Evolutionary conservation across 2,888 invertebrate species (phyloP).

Genomic region (Coleophora deauratella): DNA sequence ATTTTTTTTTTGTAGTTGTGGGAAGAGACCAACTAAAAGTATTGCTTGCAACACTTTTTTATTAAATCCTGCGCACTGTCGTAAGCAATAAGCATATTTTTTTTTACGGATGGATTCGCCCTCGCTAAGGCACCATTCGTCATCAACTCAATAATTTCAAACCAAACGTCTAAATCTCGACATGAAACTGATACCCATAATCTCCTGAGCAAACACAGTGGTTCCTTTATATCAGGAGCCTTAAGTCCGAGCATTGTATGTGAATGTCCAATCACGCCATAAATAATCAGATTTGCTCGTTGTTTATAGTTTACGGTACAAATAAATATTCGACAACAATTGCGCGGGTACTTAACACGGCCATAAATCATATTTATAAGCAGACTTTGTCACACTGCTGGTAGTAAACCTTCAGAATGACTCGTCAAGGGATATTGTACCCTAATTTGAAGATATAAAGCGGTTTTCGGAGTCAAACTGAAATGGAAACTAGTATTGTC

Average conservation of each 20-base stretch:
- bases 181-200: no score
- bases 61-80: no score
- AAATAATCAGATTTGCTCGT: conserved; percentile 71
- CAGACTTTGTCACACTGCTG: conserved; percentile 65
- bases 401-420: conserved; percentile 38
- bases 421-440: conserved; percentile 30
- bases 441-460: conserved; percentile 23
- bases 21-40: no score
- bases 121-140: no score
- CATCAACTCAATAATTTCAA: no score
- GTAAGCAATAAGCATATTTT: no score
- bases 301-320: conserved; percentile 69
- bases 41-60: no score
- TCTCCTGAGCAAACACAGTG: no score
- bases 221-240: no score
- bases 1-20: no score
- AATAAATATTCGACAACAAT: conserved; percentile 72
- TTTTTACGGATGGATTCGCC: no score
- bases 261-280: conserved; percentile 65
- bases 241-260: conserved; percentile 35
- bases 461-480: conserved; percentile 10
- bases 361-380: conserved; percentile 70
- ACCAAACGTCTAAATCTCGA: no score
- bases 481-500: conserved; percentile 18
- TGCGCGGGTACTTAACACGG: conserved; percentile 69